Percentiles rank a stretch among this genome's conserved stretches.
phyloP scores from a whole-genome alignment of 2,888 invertebrate species.

The Macropis europaea region DNA sequence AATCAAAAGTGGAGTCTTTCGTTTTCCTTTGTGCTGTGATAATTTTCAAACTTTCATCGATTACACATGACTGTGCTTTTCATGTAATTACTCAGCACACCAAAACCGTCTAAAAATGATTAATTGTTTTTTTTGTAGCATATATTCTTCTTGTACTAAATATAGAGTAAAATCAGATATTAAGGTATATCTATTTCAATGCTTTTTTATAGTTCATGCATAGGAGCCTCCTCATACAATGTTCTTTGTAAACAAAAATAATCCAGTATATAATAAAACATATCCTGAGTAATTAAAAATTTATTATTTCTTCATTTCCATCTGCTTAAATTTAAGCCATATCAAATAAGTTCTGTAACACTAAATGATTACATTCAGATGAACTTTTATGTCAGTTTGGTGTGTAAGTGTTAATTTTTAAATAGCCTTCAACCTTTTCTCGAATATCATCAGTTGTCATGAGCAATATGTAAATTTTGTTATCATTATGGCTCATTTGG shows the following conservation, averaged over 20 bases:
- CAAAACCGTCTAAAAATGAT: too few species aligned
- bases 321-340: background rate
- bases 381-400: background rate
- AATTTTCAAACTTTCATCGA: background rate
- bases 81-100: background rate
- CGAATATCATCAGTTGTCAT: background rate
- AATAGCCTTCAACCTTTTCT: background rate
- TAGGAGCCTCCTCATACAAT: too few species aligned
- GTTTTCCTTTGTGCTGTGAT: constrained; percentile 4
- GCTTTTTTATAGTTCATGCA: too few species aligned
- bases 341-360: background rate
- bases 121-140: too few species aligned
- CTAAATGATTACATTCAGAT: background rate
- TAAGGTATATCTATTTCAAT: too few species aligned
- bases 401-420: background rate
- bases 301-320: too few species aligned
- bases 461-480: background rate
- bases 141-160: too few species aligned
- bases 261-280: too few species aligned
- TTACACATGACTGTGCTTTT: background rate
- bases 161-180: too few species aligned
- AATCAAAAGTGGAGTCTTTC: background rate
- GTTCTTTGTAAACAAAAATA: too few species aligned
- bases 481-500: background rate
- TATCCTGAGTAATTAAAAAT: too few species aligned